phyloP scores from a whole-genome alignment of 2,888 invertebrate genomes.

The Salpingus planirostris region DNA sequence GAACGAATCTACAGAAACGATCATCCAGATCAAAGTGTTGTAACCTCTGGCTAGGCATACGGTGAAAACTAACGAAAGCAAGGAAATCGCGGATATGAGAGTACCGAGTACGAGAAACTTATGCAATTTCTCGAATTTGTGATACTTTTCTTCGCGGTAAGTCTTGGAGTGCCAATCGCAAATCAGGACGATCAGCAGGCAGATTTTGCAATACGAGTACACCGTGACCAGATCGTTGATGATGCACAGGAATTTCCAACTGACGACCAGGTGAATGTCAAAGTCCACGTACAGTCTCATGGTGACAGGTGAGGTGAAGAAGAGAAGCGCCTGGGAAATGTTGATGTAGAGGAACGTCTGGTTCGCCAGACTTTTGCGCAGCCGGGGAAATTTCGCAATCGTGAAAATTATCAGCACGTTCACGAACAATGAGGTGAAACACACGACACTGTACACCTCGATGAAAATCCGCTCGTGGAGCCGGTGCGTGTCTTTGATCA shows the following conservation, averaged over 20 bases:
- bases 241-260: background rate
- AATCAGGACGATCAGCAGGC: constrained; percentile 4
- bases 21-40: too few relatives aligned
- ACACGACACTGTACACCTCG: constrained; percentile 6
- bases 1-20: too few relatives aligned
- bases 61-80: background rate
- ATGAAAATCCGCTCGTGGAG: constrained; percentile 5
- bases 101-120: constrained; percentile 5
- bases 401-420: constrained; percentile 6
- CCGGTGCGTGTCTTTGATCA: too few relatives aligned
- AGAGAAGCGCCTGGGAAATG: constrained; percentile 6
- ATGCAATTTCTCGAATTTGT: constrained; percentile 6
- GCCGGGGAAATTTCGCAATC: constrained; percentile 7
- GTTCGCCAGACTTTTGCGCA: constrained; percentile 6
- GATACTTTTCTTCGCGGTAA: constrained; percentile 4
- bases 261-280: background rate
- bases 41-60: too few relatives aligned
- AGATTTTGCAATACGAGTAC: background rate
- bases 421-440: constrained; percentile 3
- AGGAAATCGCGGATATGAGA: constrained; percentile 2
- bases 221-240: constrained; percentile 2
- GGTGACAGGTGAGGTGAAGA: constrained; percentile 4
- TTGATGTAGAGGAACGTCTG: constrained; percentile 6
- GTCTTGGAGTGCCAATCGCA: constrained; percentile 6
- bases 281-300: background rate